phyloP scores from a whole-genome alignment of 2,888 invertebrate species.

The Eudasyphora cyanicolor region DNA sequence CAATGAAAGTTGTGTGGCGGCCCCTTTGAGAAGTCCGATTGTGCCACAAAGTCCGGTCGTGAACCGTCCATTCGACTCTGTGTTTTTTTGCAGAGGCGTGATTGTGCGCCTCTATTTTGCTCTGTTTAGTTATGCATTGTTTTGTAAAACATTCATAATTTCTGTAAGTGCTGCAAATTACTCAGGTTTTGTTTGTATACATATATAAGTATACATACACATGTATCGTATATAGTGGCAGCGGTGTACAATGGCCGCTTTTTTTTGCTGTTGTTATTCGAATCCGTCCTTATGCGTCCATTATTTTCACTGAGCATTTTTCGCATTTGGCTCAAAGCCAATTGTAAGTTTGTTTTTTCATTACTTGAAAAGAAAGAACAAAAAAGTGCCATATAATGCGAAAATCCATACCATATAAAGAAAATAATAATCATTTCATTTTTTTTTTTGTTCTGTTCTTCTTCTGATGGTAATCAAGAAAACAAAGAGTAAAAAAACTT shows the following conservation, averaged over 20 bases:
- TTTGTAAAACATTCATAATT: slow-evolving; percentile 32
- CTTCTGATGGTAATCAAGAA: neutral
- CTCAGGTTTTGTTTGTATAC: neutral
- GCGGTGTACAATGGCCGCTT: no score
- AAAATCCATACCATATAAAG: neutral
- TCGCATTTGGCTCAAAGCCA: slow-evolving; percentile 59
- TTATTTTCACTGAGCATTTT: slow-evolving; percentile 29
- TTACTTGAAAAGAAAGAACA: neutral
- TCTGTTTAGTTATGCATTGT: neutral
- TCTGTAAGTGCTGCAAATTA: slow-evolving; percentile 44
- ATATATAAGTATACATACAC: neutral
- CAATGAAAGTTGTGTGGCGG: no score
- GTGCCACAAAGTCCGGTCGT: neutral
- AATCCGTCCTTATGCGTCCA: slow-evolving; percentile 30
- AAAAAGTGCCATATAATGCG: neutral
- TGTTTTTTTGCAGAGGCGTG: neutral
- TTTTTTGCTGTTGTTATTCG: neutral
- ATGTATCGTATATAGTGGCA: neutral
- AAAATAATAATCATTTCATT: neutral
- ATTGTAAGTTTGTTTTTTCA: slow-evolving; percentile 20
- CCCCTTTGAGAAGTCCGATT: neutral
- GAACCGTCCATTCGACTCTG: neutral
- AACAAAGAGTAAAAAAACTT: neutral
- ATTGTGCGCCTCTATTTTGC: neutral
- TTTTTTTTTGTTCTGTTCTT: neutral